Evolutionary conservation across 92 coral and sea anemone genomes (phyloP).

Genomic region (Actinostola sp.): DNA sequence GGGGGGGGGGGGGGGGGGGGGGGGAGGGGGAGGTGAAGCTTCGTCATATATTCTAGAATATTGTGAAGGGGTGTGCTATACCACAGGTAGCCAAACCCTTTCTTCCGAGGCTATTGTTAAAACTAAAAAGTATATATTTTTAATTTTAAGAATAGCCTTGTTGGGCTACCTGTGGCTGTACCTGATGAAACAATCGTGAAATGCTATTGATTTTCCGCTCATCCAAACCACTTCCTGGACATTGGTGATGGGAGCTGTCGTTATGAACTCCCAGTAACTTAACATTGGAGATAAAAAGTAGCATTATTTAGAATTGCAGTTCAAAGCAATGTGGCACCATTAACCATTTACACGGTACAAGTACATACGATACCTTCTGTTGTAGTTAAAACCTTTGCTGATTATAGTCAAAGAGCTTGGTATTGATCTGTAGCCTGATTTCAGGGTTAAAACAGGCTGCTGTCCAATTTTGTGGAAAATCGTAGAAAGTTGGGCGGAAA

Average conservation of each 20-base stretch:
- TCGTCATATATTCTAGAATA: too few relatives aligned
- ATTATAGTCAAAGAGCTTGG: constrained; percentile 6
- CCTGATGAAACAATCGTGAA: constrained; percentile 61
- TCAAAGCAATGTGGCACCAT: too few relatives aligned
- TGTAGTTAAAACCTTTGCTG: constrained; percentile 30
- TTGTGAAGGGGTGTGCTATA: too few relatives aligned
- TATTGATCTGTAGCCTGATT: constrained; percentile 47
- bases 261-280: constrained; percentile 58
- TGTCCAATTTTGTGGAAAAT: constrained; percentile 60
- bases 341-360: background rate
- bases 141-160: background rate
- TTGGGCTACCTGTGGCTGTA: background rate
- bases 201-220: constrained; percentile 60
- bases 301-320: background rate
- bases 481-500: constrained; percentile 42
- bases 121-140: too few relatives aligned
- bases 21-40: too few relatives aligned
- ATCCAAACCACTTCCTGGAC: constrained; percentile 43
- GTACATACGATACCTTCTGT: constrained; percentile 49
- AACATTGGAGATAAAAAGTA: too few relatives aligned
- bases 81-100: too few relatives aligned
- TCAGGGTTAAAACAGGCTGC: constrained; percentile 40
- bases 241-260: background rate
- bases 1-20: too few relatives aligned
- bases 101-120: too few relatives aligned